A percentile compares a stretch with the other conserved stretches of the same genome.
Evolutionary conservation across 2,888 invertebrate species (phyloP).

Genomic region (Abrostola tripartita): DNA sequence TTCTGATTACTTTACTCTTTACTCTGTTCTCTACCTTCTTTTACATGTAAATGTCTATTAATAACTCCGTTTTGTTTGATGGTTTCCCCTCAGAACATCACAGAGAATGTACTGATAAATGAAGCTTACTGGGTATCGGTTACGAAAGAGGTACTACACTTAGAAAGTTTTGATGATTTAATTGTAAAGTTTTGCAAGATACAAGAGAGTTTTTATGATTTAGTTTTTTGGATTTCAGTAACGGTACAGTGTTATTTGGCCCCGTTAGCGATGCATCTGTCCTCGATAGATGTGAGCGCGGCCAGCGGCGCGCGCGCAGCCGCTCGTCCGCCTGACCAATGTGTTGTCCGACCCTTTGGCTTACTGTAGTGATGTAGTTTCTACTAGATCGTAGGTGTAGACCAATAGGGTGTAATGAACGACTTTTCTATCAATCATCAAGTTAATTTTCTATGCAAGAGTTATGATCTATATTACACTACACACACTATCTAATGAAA

Average conservation of each 20-base stretch:
- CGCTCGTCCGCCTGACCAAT: conserved; percentile 68
- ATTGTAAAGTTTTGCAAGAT: conserved; percentile 88
- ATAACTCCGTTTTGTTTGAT: conserved; percentile 87
- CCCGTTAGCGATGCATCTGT: conserved; percentile 89
- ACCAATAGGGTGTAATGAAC: conserved; percentile 88
- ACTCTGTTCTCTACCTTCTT: conserved; percentile 66
- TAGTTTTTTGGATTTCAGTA: conserved; percentile 88
- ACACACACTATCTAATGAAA: conserved; percentile 84
- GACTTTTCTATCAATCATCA: conserved; percentile 87
- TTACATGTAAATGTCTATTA: conserved; percentile 76
- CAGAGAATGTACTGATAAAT: conserved; percentile 98
- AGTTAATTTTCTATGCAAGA: conserved; percentile 87
- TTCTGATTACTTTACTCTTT: conserved; percentile 63
- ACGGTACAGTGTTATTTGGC: conserved; percentile 88
- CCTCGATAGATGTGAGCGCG: conserved; percentile 85
- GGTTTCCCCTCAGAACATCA: conserved; percentile 97
- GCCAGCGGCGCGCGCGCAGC: conserved; percentile 68
- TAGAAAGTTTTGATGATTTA: conserved; percentile 88
- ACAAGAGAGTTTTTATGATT: conserved; percentile 87
- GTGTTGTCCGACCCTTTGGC: conserved; percentile 87
- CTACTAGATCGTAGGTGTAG: conserved; percentile 87
- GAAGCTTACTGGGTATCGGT: conserved; percentile 97
- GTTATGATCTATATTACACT: conserved; percentile 84
- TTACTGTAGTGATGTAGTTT: conserved; percentile 87
- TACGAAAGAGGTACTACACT: conserved; percentile 96